Conservation (phyloP, 64 coral and sea anemone genomes). For the Hydrozoanthus tunicans region DNA sequence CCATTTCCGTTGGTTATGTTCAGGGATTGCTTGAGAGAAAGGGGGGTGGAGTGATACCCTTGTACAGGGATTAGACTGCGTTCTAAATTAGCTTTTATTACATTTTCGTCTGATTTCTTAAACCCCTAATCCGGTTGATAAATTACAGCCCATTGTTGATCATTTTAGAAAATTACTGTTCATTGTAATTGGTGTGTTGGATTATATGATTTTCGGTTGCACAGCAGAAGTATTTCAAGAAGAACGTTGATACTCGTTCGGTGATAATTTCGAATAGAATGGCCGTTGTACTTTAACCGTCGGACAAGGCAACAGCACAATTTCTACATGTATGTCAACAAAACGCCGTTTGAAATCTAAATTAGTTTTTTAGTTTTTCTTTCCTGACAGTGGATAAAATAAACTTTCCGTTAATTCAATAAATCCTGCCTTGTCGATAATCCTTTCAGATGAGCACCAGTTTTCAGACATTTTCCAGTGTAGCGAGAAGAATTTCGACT, state of each 20-base stretch:
- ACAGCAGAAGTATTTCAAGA: not conserved
- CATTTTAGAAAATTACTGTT: not conserved
- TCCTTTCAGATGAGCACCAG: not conserved
- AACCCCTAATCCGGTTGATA: slow-evolving; percentile 43
- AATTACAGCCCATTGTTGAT: slow-evolving; percentile 28
- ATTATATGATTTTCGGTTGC: not conserved
- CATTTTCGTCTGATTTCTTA: slow-evolving; percentile 31
- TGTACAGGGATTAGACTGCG: not conserved
- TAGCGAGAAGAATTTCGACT: not conserved
- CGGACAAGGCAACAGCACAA: not conserved
- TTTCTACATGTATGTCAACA: slow-evolving; percentile 9
- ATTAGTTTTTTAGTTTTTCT: slow-evolving; percentile 7
- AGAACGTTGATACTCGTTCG: not conserved
- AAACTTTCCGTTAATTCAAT: slow-evolving; percentile 43
- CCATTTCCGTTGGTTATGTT: not conserved
- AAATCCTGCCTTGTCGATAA: slow-evolving; percentile 27
- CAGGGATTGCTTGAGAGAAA: not conserved
- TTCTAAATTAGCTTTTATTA: slow-evolving; percentile 32
- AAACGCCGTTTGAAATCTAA: slow-evolving; percentile 33
- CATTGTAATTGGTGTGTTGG: not conserved
- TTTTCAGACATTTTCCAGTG: slow-evolving; percentile 33
- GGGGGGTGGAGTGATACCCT: not conserved
- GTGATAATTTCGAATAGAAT: not conserved
- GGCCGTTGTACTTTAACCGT: not conserved
- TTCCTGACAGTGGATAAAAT: slow-evolving; percentile 32